These are phyloP conservation scores for Lordiphosa clarofinis DNA, from an alignment of 1,140 invertebrate species.

Conservation along the genomic window DNA sequence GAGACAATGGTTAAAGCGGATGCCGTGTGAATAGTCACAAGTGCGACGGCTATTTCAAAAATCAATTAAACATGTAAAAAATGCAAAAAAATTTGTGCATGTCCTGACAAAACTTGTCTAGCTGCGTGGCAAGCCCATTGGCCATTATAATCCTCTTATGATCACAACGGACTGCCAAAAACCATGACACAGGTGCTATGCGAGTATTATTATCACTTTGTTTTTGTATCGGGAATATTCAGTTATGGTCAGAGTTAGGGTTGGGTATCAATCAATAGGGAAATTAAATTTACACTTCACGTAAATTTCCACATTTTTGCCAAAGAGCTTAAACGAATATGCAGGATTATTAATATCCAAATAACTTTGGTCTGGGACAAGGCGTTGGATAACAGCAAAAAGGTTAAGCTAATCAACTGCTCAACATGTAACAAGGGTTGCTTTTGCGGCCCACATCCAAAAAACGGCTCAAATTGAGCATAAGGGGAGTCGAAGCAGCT, in stretches of 20 bases:
- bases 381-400: constrained; percentile 30
- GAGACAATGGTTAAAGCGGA: not conserved
- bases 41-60: constrained; percentile 13
- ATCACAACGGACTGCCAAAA: not conserved
- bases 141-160: constrained; percentile 39
- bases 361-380: constrained; percentile 29
- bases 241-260: not conserved
- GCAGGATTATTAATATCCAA: constrained; percentile 44
- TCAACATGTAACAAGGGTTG: constrained; percentile 63
- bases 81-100: not conserved
- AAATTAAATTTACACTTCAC: constrained; percentile 19
- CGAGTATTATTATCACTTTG: not conserved
- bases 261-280: constrained; percentile 19
- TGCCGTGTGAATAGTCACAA: constrained; percentile 13
- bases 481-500: constrained; percentile 30
- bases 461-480: constrained; percentile 25
- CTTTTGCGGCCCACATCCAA: constrained; percentile 7
- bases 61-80: constrained; percentile 43
- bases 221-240: not conserved
- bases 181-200: not conserved
- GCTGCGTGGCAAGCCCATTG: constrained; percentile 17
- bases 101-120: constrained; percentile 20
- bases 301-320: not conserved
- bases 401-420: constrained; percentile 71
- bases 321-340: constrained; percentile 8